Evolutionary conservation across 2,888 invertebrate genomes (phyloP), one percentile per base, ranked within the genome.

Genomic region (Pristionchus mayeri): DNA sequence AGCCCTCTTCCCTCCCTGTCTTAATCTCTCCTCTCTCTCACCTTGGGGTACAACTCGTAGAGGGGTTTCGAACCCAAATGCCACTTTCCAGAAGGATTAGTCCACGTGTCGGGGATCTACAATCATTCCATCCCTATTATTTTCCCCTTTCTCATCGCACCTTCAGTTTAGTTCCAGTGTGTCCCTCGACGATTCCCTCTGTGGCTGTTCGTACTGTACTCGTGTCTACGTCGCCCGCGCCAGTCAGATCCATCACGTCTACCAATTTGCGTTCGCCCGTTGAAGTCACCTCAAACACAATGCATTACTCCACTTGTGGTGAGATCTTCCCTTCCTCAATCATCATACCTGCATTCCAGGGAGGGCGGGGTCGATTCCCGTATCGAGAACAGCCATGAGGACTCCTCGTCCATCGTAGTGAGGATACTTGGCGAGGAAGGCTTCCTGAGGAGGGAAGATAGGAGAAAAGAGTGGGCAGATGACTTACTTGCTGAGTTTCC

Each of bases 291-390:
- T 98, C 93, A 44, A 76, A 24, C 21, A 21, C 54, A 54, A 13
- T 54, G 13, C n/a, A 86, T n/a, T n/a, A 93, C 52, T 21, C n/a
- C 37, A 67, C 27, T 40, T 37, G 37, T 37, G 0, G 37, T 67
- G 13, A 63, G n/a, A n/a, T n/a, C n/a, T 4, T 7, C 16, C 54
- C 54, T 4, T 54, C 16, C 9, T 67, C 37, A 37, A 21, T 37
- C 13, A 37, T 18, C 67, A 75, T 75, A 94, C 98, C 95, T 96
- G 95, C 90, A 99, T 95, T 87, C 98, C 98, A 87, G 96, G 95
- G 13, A 97, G 97, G 76, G 96, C 97, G 37, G 98, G 98, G 95
- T 99, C 98, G 84, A 99, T 96, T 13, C 98, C 98, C 3, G 98
- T 98, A 94, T 99, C 99, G 91, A 98, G 96, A 93, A 99, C 96